Base-by-base conservation (phyloP, 2,888 invertebrate genomes). In the Tubulanus polymorphus region DNA sequence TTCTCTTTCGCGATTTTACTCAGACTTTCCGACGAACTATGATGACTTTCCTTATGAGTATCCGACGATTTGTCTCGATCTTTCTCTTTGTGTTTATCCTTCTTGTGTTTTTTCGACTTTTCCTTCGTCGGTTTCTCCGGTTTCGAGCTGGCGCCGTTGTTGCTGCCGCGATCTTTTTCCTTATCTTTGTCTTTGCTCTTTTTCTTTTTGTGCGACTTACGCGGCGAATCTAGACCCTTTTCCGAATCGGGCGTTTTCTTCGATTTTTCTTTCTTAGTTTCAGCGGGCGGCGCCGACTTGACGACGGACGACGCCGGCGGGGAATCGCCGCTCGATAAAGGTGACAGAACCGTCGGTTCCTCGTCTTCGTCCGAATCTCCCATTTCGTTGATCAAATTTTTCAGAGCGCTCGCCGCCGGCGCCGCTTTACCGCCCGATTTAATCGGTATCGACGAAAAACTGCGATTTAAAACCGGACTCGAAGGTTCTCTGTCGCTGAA, bases 341-440 rank as follows among this genome's bases (percentile, higher is more conserved):
- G 30, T 26, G 57, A 58, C 2, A 55, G 54, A 2, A 52, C 46
- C 46, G 50, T 45, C 32, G 35, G 25, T 30, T 48, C 48, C 51
- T 56, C 56, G 15, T 37, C 37, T 30, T 58, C 55, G 27, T 56
- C 56, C 15, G 53, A 55, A 45, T 46, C 25, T 20, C 25, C 48
- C 29, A 55, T 49, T 35, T 50, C 41, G 28, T 56, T 54, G 12
- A 37, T 45, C 15, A 53, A 27, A 27, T 59, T 50, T 15, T 48
- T 48, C 48, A 55, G 26, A 37, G 46, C 37, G 30, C 41, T 37
- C 29, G 51, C 48, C 10, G 50, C 51, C 45, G 51, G 35, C 45
- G 51, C 54, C 1, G 46, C 51, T n/a, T 58, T 54, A 37, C 53
- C 53, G 10, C 51, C 54, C 12, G 51, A 35, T 20, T 51, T 23